Conservation (phyloP, 2,113 vertebrate species). For the Callionymus lyra region DNA sequence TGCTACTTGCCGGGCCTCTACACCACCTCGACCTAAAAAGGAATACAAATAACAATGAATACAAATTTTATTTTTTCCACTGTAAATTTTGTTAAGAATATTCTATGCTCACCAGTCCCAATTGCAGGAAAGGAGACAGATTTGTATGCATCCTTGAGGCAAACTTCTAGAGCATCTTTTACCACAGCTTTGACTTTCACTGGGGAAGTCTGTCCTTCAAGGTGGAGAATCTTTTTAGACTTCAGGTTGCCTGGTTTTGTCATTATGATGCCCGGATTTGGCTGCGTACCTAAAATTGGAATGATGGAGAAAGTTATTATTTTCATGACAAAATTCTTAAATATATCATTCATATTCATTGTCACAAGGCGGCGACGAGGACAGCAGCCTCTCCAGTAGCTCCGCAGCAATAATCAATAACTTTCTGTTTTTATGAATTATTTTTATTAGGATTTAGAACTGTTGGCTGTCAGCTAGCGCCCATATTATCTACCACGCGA, state of each 20-base stretch:
- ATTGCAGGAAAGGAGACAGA: constrained; percentile 84
- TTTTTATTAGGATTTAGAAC: no score
- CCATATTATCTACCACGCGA: no score
- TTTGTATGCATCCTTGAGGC: constrained; percentile 49
- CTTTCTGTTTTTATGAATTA: no score
- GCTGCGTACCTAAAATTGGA: constrained; percentile 48
- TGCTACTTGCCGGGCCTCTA: constrained; percentile 45
- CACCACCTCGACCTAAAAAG: constrained; percentile 55
- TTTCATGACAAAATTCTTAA: neutral
- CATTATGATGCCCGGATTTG: constrained; percentile 59
- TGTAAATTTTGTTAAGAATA: no score
- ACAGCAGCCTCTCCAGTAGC: no score
- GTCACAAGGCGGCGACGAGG: no score
- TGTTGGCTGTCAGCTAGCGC: no score
- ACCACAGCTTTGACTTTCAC: constrained; percentile 36
- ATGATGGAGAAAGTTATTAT: neutral
- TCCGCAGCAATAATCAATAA: no score
- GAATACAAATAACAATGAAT: no score
- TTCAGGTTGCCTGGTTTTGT: constrained; percentile 70
- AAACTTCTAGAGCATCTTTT: constrained; percentile 62
- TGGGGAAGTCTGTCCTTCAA: constrained; percentile 44
- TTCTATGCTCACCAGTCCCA: constrained; percentile 75
- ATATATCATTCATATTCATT: no score
- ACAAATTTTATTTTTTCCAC: no score
- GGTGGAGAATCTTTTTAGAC: constrained; percentile 79